Evolutionary conservation across 2,888 invertebrate genomes (phyloP).

Genomic region (Acronicta alni): DNA sequence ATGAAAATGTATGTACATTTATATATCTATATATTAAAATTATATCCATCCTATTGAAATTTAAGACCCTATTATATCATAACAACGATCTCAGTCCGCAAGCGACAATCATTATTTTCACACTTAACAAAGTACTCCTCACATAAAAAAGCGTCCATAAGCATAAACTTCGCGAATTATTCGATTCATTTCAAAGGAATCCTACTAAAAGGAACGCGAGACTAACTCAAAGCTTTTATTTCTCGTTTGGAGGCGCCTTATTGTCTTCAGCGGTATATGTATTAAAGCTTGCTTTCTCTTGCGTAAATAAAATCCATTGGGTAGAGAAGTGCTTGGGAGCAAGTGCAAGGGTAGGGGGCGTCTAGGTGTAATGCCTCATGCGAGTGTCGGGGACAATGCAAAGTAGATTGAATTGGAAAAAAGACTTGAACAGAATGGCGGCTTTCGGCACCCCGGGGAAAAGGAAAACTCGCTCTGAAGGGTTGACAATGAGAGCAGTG

Average conservation of each 20-base stretch:
- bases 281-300: constrained; percentile 88
- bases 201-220: constrained; percentile 85
- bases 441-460: constrained; percentile 81
- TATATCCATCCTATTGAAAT: constrained; percentile 58
- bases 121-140: constrained; percentile 75
- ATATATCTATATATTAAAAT: constrained; percentile 8
- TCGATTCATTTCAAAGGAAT: constrained; percentile 89
- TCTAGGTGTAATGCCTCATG: constrained; percentile 88
- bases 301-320: constrained; percentile 88
- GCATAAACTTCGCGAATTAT: constrained; percentile 87
- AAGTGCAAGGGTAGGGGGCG: constrained; percentile 79
- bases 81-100: constrained; percentile 59
- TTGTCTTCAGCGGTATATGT: constrained; percentile 88
- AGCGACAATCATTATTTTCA: constrained; percentile 74
- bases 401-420: constrained; percentile 89
- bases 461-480: constrained; percentile 76
- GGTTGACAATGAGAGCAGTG: constrained; percentile 82
- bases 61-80: constrained; percentile 59
- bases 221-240: constrained; percentile 89
- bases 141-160: constrained; percentile 79
- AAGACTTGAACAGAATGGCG: constrained; percentile 82
- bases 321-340: constrained; percentile 81
- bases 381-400: constrained; percentile 87
- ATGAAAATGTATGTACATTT: constrained; percentile 19
- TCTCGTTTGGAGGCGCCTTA: constrained; percentile 86